These are phyloP conservation scores for Platorchestia sp. DNA, from an alignment of 1,140 invertebrate species.

Conservation along the genomic window DNA sequence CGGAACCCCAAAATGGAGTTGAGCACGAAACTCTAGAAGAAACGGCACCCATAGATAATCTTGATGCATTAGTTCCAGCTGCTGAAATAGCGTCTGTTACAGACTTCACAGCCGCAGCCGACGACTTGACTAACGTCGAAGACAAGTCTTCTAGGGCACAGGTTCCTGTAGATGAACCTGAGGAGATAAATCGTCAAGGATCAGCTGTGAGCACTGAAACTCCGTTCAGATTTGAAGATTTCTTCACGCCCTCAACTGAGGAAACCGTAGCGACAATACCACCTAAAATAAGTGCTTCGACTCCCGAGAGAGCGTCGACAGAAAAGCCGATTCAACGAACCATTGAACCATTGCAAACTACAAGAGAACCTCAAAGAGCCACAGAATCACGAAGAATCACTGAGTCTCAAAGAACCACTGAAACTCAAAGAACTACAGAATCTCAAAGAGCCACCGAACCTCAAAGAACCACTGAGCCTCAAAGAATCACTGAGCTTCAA, in stretches of 20 bases:
- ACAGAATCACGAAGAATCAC: background rate
- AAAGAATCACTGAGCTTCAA: background rate
- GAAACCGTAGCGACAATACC: background rate
- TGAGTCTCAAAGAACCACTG: background rate
- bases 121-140: background rate
- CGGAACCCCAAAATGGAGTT: background rate
- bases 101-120: background rate
- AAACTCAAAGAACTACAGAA: background rate
- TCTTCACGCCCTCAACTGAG: background rate
- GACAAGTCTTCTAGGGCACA: background rate
- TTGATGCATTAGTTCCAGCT: background rate
- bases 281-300: background rate
- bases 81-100: background rate
- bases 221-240: slow-evolving; percentile 29
- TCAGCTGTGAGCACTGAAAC: background rate
- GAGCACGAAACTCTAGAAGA: background rate
- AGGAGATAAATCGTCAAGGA: slow-evolving; percentile 12
- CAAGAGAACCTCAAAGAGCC: background rate
- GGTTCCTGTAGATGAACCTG: background rate
- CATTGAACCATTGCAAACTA: background rate
- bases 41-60: background rate
- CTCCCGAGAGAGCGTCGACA: background rate
- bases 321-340: background rate
- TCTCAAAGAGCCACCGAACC: background rate
- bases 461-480: background rate